Conservation (phyloP, 2,888 invertebrate genomes). For the Drosophila helvetica region DNA sequence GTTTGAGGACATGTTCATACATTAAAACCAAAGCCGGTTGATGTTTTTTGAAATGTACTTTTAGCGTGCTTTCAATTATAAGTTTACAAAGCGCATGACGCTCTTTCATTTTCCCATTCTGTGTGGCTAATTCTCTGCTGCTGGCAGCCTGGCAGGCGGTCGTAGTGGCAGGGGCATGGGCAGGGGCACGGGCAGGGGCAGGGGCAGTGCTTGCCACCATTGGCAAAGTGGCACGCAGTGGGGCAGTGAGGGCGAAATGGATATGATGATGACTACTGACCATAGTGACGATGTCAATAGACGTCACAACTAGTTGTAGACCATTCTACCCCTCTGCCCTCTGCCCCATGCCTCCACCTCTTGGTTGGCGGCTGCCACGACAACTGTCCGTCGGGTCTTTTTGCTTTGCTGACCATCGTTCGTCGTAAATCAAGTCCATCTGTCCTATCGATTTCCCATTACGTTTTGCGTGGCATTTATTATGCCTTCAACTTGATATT, state of each 20-base stretch:
- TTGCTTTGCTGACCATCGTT: constrained; percentile 14
- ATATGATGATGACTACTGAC: neutral
- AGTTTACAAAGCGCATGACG: constrained; percentile 35
- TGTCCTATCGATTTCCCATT: constrained; percentile 68
- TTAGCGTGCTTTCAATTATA: constrained; percentile 31
- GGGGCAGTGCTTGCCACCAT: too few relatives aligned
- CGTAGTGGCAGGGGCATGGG: too few relatives aligned
- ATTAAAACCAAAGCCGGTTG: neutral
- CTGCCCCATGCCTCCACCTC: neutral
- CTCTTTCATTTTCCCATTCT: neutral
- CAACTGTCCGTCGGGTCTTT: neutral
- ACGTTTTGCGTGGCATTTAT: constrained; percentile 65
- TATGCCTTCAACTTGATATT: constrained; percentile 31
- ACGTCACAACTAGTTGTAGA: neutral
- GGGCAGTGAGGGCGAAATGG: neutral
- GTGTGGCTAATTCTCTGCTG: neutral
- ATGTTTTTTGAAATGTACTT: constrained; percentile 24
- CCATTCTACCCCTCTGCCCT: neutral
- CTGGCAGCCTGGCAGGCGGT: too few relatives aligned
- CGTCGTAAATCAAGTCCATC: constrained; percentile 30
- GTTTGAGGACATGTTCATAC: too few relatives aligned
- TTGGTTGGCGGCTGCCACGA: neutral
- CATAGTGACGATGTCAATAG: neutral
- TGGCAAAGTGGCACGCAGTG: neutral
- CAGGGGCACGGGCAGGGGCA: too few relatives aligned